phyloP scores from a whole-genome alignment of 2,888 invertebrate species.

The Spisula subtruncata region DNA sequence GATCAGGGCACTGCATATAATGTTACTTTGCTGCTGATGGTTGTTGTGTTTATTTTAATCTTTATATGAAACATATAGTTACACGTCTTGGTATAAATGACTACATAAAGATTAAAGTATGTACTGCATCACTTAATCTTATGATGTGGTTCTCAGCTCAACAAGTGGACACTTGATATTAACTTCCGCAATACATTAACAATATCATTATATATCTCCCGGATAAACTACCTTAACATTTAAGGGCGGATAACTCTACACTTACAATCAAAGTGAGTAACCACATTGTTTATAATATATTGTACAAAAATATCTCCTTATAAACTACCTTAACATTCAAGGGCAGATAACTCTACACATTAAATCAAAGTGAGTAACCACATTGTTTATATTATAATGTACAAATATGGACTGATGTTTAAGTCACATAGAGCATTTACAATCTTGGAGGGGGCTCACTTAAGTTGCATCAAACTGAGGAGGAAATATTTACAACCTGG shows the following conservation, averaged over 20 bases:
- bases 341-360: neutral
- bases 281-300: neutral
- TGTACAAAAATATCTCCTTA: neutral
- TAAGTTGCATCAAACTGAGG: too few relatives aligned
- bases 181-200: neutral
- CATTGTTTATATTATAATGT: neutral
- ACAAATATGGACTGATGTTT: neutral
- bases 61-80: neutral
- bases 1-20: too few relatives aligned
- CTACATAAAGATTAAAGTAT: neutral
- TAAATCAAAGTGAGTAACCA: neutral
- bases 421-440: too few relatives aligned
- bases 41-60: neutral
- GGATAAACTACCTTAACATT: neutral
- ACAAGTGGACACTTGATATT: neutral
- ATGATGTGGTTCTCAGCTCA: neutral
- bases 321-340: slow-evolving; percentile 3
- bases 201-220: neutral
- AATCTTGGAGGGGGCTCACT: too few relatives aligned
- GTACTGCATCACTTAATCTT: neutral
- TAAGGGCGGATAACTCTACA: neutral
- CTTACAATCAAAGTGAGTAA: neutral
- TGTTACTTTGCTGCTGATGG: neutral
- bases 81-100: neutral
- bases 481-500: too few relatives aligned